phyloP scores from a whole-genome alignment of 2,113 vertebrate species.

The Takifugu flavidus region DNA sequence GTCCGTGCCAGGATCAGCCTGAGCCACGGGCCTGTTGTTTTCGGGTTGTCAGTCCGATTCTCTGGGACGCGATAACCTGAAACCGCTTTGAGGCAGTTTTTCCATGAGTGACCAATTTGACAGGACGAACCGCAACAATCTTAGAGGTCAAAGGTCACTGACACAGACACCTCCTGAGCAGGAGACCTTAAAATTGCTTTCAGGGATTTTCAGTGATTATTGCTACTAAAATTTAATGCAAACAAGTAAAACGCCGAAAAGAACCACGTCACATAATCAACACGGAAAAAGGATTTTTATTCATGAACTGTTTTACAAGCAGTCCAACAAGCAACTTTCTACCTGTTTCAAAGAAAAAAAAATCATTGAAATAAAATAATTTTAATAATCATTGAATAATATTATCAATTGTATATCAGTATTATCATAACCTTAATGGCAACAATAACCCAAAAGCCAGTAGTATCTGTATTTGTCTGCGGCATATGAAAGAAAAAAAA shows the following conservation, averaged over 20 bases:
- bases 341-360: constrained; percentile 65
- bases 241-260: neutral
- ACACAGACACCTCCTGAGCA: too few relatives aligned
- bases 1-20: too few relatives aligned
- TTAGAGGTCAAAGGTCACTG: too few relatives aligned
- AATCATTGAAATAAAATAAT: constrained; percentile 66
- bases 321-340: constrained; percentile 79
- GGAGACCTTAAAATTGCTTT: too few relatives aligned
- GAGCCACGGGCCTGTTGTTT: too few relatives aligned
- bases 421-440: constrained; percentile 64
- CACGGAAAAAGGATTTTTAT: constrained; percentile 82
- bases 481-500: constrained; percentile 50
- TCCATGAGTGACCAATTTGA: too few relatives aligned
- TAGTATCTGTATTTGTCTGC: constrained; percentile 63
- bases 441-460: constrained; percentile 70
- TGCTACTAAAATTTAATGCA: too few relatives aligned
- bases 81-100: too few relatives aligned
- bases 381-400: constrained; percentile 72
- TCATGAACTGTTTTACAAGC: constrained; percentile 80
- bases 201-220: too few relatives aligned
- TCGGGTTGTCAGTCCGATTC: too few relatives aligned
- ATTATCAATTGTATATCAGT: constrained; percentile 71
- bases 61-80: too few relatives aligned
- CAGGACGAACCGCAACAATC: too few relatives aligned
- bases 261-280: constrained; percentile 34